Conservation (phyloP, 2,113 vertebrate species). For the Prionailurus bengalensis region DNA sequence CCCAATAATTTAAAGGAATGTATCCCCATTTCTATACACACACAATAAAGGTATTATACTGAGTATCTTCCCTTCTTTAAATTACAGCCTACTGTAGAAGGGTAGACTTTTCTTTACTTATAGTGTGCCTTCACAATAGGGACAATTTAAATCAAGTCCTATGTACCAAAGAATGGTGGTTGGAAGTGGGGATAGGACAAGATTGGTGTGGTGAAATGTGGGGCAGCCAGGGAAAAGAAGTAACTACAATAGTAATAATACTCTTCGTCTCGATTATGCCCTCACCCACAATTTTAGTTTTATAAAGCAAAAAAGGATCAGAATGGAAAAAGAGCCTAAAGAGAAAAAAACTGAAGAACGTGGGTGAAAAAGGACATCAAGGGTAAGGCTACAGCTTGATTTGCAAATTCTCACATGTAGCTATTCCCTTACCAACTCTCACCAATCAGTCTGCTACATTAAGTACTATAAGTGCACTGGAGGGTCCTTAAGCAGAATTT, state of each 20-base stretch:
- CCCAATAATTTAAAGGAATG: background rate
- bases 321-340: background rate
- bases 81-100: background rate
- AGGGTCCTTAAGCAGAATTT: background rate
- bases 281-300: background rate
- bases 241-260: background rate
- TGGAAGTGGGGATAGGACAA: background rate
- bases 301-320: background rate
- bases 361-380: background rate
- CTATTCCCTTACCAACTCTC: background rate
- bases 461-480: background rate
- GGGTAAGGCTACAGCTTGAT: background rate
- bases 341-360: background rate
- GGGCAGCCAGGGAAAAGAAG: background rate
- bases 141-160: background rate
- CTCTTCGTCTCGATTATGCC: background rate
- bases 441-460: too few relatives aligned
- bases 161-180: background rate
- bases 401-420: background rate
- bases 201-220: background rate
- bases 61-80: constrained; percentile 27
- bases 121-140: background rate
- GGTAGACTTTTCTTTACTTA: background rate
- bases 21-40: background rate
- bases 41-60: background rate